Conservation (phyloP, 2,113 vertebrate genomes). For the Misgurnus anguillicaudatus region DNA sequence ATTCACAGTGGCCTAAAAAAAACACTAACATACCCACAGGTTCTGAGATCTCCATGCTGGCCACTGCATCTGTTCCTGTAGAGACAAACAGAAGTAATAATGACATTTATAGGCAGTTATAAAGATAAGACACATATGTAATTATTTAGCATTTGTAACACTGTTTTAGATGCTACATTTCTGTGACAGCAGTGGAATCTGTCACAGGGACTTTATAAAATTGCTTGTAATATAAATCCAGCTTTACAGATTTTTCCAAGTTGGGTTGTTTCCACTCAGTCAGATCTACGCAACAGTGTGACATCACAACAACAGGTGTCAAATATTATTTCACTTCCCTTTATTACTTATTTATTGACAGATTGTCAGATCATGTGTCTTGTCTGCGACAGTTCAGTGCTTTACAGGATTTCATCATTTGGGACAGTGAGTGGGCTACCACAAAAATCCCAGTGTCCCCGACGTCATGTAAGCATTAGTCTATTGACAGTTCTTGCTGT, state of each 20-base stretch:
- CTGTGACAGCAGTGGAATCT: neutral
- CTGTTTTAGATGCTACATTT: neutral
- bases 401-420: neutral
- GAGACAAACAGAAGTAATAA: slow-evolving; percentile 50
- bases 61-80: slow-evolving; percentile 82
- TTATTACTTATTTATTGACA: neutral
- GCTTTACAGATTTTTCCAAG: neutral
- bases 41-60: slow-evolving; percentile 93
- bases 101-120: neutral
- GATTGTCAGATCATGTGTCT: neutral
- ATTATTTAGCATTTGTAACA: neutral
- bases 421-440: neutral
- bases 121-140: neutral
- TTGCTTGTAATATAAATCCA: neutral
- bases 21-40: slow-evolving; percentile 80
- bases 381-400: neutral
- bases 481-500: neutral
- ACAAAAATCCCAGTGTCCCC: neutral
- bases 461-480: neutral
- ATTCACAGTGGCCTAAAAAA: neutral
- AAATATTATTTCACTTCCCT: neutral
- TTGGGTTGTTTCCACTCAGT: too few species aligned
- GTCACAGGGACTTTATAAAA: neutral
- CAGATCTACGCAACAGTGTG: too few species aligned
- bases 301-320: neutral